phyloP scores from a whole-genome alignment of 2,888 invertebrate genomes.

The Actias luna region DNA sequence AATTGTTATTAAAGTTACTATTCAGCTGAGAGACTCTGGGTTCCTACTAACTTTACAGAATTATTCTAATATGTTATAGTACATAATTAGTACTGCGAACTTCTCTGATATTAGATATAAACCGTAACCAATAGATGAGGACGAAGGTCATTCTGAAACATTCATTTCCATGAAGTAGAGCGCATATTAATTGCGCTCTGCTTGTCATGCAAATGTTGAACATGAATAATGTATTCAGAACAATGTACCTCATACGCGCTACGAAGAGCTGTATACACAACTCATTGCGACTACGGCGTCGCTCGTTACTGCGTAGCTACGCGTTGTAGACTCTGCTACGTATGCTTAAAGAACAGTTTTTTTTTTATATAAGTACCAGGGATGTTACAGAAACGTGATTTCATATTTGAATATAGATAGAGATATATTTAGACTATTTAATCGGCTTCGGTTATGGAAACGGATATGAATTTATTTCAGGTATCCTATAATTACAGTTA shows the following conservation, averaged over 20 bases:
- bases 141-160: background rate
- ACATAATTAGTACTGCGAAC: background rate
- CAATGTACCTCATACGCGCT: conserved; percentile 29
- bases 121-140: background rate
- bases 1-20: too few relatives aligned
- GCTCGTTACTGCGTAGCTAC: conserved; percentile 17
- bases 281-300: conserved; percentile 20
- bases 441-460: too few relatives aligned
- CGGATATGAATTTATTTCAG: too few relatives aligned
- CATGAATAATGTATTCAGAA: conserved; percentile 39
- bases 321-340: background rate
- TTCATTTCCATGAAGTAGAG: conserved; percentile 10
- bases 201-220: conserved; percentile 28
- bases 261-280: conserved; percentile 23
- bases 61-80: too few relatives aligned
- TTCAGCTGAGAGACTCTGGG: too few relatives aligned
- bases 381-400: too few relatives aligned
- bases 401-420: too few relatives aligned
- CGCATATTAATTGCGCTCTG: conserved; percentile 16
- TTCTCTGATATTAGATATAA: background rate
- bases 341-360: background rate
- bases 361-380: too few relatives aligned
- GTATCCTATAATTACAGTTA: too few relatives aligned
- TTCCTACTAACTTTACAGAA: too few relatives aligned
- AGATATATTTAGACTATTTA: too few relatives aligned